A percentile compares a stretch with the other conserved stretches of the same genome.
Conservation (phyloP, 2,113 vertebrate genomes). For the Elachura formosa region DNA sequence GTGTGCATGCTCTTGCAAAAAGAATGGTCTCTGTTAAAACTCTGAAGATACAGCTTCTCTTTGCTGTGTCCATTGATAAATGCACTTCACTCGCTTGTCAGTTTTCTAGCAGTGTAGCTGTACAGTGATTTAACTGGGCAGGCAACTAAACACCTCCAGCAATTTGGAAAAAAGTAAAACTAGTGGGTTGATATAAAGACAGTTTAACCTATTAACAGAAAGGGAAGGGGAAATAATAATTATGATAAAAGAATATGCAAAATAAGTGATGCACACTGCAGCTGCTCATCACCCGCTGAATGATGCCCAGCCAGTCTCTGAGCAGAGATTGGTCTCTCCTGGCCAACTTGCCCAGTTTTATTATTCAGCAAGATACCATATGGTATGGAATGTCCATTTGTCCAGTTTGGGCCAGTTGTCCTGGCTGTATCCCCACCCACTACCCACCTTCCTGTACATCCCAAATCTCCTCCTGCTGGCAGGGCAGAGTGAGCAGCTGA, state of each 20-base stretch:
- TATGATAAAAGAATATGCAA: background rate
- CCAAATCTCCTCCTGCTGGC: rapidly evolving
- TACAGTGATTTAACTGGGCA: background rate
- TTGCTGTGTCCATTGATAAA: background rate
- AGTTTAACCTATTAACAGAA: background rate
- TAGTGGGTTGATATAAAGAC: background rate
- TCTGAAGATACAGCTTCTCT: background rate
- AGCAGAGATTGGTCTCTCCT: background rate
- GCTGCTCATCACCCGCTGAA: background rate
- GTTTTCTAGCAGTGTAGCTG: background rate
- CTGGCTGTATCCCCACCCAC: background rate
- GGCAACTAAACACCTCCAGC: background rate
- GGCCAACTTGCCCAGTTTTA: background rate
- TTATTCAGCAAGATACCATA: background rate
- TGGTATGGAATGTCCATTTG: background rate
- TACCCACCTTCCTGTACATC: background rate
- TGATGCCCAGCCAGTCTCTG: background rate
- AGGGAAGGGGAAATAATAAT: background rate
- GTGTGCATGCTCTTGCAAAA: background rate
- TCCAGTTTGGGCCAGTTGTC: background rate
- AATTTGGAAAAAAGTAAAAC: background rate
- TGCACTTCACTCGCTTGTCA: background rate
- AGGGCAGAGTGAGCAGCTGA: background rate
- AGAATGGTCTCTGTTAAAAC: background rate
- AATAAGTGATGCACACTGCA: background rate